Percentiles rank a stretch among this genome's conserved stretches.
Evolutionary conservation across 2,888 invertebrate species (phyloP).

Genomic region (Ophion ventricosus): DNA sequence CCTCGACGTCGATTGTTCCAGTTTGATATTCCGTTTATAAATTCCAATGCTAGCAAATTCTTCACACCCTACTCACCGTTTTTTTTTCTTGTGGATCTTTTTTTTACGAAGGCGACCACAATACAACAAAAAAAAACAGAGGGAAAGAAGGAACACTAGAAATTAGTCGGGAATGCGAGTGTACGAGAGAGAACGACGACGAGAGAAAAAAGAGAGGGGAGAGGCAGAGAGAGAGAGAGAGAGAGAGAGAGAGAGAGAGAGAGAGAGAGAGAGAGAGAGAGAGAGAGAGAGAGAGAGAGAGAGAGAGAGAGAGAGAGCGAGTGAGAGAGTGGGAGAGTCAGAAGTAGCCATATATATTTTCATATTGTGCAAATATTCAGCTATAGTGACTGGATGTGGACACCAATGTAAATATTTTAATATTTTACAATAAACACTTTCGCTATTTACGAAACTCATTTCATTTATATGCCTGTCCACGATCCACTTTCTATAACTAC

Average conservation of each 20-base stretch:
- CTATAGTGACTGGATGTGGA: slow-evolving; percentile 80
- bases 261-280: slow-evolving; percentile 50
- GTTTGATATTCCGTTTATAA: background rate
- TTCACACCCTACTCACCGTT: slow-evolving; percentile 4
- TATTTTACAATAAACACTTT: slow-evolving; percentile 83
- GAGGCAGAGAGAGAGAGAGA: slow-evolving; percentile 48
- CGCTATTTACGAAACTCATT: slow-evolving; percentile 81
- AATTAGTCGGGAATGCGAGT: slow-evolving; percentile 61
- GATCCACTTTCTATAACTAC: slow-evolving; percentile 64
- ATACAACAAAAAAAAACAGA: background rate
- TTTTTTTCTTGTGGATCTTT: slow-evolving; percentile 22
- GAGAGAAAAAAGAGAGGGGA: too few relatives aligned
- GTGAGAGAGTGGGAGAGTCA: slow-evolving; percentile 62
- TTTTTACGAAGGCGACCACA: slow-evolving; percentile 2
- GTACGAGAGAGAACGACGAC: slow-evolving; percentile 35
- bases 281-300: slow-evolving; percentile 49
- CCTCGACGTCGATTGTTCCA: background rate
- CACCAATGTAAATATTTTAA: slow-evolving; percentile 82
- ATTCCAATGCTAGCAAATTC: slow-evolving; percentile 7
- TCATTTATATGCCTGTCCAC: slow-evolving; percentile 80
- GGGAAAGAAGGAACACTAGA: slow-evolving; percentile 52
- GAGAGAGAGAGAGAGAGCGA: slow-evolving; percentile 25
- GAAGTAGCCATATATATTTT: slow-evolving; percentile 72
- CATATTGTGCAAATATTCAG: slow-evolving; percentile 80
- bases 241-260: slow-evolving; percentile 26